Percentiles rank a stretch among this genome's conserved stretches.
phyloP scores from a whole-genome alignment of 2,888 invertebrate genomes.

The Fragum fragum region DNA sequence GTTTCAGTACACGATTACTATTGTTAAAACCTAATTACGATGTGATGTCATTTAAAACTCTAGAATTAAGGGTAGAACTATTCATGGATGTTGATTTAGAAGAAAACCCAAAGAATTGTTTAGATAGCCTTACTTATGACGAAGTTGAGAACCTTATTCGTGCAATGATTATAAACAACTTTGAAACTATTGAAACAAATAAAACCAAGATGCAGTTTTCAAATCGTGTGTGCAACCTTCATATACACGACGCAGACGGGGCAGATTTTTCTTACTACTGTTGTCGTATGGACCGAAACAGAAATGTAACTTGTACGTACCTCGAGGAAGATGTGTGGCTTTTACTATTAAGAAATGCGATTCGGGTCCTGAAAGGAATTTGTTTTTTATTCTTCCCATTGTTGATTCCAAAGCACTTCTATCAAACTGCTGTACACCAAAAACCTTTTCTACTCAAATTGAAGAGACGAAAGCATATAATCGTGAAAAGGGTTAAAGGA shows the following conservation, averaged over 20 bases:
- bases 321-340: not conserved
- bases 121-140: not conserved
- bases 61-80: not conserved
- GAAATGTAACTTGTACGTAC: not conserved
- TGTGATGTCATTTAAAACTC: constrained; percentile 4
- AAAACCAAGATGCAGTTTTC: not conserved
- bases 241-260: not conserved
- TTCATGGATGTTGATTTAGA: not conserved
- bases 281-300: not conserved
- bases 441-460: not conserved
- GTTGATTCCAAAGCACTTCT: not conserved
- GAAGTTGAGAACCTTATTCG: not conserved
- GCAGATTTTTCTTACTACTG: constrained; percentile 4
- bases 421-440: not conserved
- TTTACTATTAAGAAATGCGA: not conserved
- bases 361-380: not conserved
- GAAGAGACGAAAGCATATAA: not conserved
- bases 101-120: not conserved
- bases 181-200: not conserved
- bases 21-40: not conserved
- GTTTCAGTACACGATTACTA: not conserved
- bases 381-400: not conserved
- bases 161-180: not conserved
- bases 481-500: not conserved
- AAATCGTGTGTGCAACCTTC: not conserved